Base-by-base conservation (phyloP, 2,797 vertebrate species). In the Knipowitschia caucasica region DNA sequence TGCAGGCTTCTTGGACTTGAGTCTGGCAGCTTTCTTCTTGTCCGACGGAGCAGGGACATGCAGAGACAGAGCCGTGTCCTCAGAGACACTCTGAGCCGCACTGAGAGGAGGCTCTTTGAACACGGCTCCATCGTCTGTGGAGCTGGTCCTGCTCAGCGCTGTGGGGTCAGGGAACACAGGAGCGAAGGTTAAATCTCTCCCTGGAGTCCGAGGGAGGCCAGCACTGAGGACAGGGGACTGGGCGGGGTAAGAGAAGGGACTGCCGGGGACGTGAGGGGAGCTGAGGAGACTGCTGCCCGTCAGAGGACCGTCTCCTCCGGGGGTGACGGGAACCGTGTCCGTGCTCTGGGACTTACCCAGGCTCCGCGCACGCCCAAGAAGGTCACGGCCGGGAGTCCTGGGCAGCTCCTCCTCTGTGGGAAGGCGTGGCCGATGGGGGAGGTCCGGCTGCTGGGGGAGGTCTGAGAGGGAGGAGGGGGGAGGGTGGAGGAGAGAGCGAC, bases 171-270 rank as follows among this genome's bases (percentile, higher is more conserved):
- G 94, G 85, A 98, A 98, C 77, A 92, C 92, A n/a, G 94, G 94
- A 0, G 93, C 90, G 82, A 99, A 99, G 57, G 87, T 95, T 78
- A 99, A 91, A 85, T 99, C 95, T 85, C 94, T 91, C 67, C 96
- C 96, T 8, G 96, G 96, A 31, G 96, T 99, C 71, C 94, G 92
- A 24, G 96, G 96, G 66, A 98, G 90, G 66, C 95, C 94, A 14
- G 93, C 89, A 0, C 89, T 94, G 43, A 92, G 85, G 54, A 95
- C 84, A 0, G 96, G 95, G 45, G 95, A 98, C n/a, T 94, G 94
- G 30, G 94, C 91, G 0, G 94, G 94, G 84, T 98, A 98, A 40
- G 95, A 94, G 58, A 99, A 98, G 50, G 96, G 96, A 76, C 96
- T 98, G 51, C 94, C 91, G 0, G 91, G 94, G 68, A 97, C 89